phyloP scores from a whole-genome alignment of 1,140 invertebrate genomes.

The Spodoptera litura region DNA sequence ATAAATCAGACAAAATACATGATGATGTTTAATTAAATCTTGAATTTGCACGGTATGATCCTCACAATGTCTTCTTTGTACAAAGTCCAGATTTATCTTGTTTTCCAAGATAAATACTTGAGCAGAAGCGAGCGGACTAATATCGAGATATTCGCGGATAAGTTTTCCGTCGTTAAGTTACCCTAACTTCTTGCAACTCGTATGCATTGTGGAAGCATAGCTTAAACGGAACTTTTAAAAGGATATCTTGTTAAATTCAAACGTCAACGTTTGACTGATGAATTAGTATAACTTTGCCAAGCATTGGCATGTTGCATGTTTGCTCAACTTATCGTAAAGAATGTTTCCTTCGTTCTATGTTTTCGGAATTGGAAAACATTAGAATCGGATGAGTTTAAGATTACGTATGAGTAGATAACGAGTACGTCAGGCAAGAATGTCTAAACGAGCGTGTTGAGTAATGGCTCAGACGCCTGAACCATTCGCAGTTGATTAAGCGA shows the following conservation, averaged over 20 bases:
- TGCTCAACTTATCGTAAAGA: not conserved
- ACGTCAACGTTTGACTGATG: conserved; percentile 51
- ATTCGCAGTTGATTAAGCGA: conserved; percentile 77
- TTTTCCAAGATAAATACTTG: conserved; percentile 28
- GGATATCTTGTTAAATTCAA: conserved; percentile 44
- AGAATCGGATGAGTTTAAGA: conserved; percentile 58
- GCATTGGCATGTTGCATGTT: not conserved
- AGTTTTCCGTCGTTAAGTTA: conserved; percentile 47
- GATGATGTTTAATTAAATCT: conserved; percentile 5
- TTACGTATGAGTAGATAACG: conserved; percentile 56
- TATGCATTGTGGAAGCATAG: conserved; percentile 46
- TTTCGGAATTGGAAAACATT: conserved; percentile 42
- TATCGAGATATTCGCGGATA: conserved; percentile 39
- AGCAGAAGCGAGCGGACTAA: conserved; percentile 10
- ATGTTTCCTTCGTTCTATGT: conserved; percentile 4
- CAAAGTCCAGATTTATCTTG: conserved; percentile 39
- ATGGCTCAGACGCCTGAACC: conserved; percentile 69
- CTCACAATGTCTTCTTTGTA: conserved; percentile 26
- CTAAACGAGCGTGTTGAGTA: conserved; percentile 68
- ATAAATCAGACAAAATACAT: conserved; percentile 9
- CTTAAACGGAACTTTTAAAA: conserved; percentile 41
- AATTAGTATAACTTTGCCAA: conserved; percentile 44
- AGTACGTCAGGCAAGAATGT: conserved; percentile 67
- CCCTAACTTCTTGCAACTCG: conserved; percentile 36
- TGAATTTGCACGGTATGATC: not conserved